phyloP scores from a whole-genome alignment of 2,888 invertebrate genomes.

The Pardosa pseudoannulata region DNA sequence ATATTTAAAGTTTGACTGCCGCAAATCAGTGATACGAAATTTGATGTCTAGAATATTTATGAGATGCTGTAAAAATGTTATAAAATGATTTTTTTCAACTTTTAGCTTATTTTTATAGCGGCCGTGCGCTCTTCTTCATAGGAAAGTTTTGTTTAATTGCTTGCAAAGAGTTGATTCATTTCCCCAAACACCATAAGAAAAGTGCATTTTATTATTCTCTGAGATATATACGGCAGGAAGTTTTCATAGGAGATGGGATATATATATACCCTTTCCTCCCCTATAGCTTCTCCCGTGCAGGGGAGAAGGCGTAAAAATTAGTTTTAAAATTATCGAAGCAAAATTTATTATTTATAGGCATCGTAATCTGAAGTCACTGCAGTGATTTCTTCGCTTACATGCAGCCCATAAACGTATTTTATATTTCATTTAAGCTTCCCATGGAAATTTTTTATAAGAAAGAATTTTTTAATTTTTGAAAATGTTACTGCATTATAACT shows the following conservation, averaged over 20 bases:
- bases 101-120: background rate
- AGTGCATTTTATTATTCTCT: no score
- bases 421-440: no score
- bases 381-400: background rate
- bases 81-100: slow-evolving; percentile 22
- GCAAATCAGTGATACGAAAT: slow-evolving; percentile 22
- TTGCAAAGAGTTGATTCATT: background rate
- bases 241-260: no score
- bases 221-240: no score
- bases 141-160: slow-evolving; percentile 22
- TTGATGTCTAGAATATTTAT: slow-evolving; percentile 42
- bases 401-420: background rate
- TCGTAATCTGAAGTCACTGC: background rate
- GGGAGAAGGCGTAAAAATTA: background rate
- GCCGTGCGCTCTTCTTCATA: background rate
- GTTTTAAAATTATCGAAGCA: background rate
- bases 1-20: slow-evolving; percentile 13
- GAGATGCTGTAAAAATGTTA: slow-evolving; percentile 35
- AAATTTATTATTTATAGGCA: slow-evolving; percentile 34
- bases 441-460: no score
- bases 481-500: no score
- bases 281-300: no score
- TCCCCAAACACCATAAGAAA: background rate
- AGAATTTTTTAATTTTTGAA: no score
- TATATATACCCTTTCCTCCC: no score